Conservation (phyloP, 2,797 vertebrate genomes). For the Rhincodon typus region DNA sequence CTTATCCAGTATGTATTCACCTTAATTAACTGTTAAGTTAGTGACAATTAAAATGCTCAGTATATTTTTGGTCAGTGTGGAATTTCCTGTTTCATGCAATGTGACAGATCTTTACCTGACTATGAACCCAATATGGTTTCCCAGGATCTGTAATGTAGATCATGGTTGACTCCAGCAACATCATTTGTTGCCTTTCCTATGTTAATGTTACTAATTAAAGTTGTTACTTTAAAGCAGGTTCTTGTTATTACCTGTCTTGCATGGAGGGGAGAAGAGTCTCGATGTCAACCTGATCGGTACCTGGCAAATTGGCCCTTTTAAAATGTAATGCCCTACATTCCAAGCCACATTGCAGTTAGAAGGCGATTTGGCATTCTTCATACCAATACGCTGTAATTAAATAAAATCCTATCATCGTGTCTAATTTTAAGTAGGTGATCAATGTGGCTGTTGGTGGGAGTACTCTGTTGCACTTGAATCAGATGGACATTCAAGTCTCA, state of each 20-base stretch:
- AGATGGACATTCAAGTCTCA: neutral
- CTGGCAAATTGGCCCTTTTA: neutral
- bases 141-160: neutral
- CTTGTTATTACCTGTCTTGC: neutral
- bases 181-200: neutral
- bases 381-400: neutral
- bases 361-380: neutral
- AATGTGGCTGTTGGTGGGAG: neutral
- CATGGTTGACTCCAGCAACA: neutral
- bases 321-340: neutral
- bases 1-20: constrained; percentile 79
- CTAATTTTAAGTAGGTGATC: neutral
- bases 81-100: neutral
- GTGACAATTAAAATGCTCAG: neutral
- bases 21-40: neutral
- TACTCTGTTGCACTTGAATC: too few relatives aligned
- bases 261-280: neutral
- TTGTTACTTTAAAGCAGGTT: neutral
- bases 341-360: neutral
- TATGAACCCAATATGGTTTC: neutral
- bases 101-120: neutral
- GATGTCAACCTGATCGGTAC: neutral
- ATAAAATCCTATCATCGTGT: neutral
- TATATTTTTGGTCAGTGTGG: neutral
- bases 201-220: neutral